phyloP scores from a whole-genome alignment of 2,113 vertebrate genomes.

The Sebastes fasciatus region DNA sequence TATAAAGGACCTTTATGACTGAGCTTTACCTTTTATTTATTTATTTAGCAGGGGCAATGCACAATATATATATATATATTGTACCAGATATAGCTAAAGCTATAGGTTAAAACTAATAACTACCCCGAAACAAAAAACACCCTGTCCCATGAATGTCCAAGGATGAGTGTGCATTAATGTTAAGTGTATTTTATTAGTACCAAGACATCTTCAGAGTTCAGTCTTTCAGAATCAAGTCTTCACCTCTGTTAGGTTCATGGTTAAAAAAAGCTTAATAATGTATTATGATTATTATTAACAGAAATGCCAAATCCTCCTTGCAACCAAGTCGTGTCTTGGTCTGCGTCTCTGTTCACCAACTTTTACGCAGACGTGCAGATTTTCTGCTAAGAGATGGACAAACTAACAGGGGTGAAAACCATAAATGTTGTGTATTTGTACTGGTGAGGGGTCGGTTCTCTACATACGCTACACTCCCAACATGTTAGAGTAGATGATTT shows the following conservation, averaged over 20 bases:
- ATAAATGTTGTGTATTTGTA: background rate
- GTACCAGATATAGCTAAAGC: too few species aligned
- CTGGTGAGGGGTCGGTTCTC: slow-evolving; percentile 82
- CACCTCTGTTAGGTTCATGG: background rate
- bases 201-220: background rate
- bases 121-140: too few species aligned
- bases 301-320: background rate
- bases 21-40: background rate
- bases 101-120: too few species aligned
- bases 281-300: background rate
- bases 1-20: background rate
- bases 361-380: background rate
- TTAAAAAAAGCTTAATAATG: background rate
- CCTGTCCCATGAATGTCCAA: background rate
- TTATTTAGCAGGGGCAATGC: too few species aligned
- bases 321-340: background rate
- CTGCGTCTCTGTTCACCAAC: background rate
- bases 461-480: slow-evolving; percentile 76
- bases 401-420: background rate
- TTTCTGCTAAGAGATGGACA: background rate
- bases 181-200: background rate
- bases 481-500: slow-evolving; percentile 60
- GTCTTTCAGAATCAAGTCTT: background rate
- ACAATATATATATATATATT: too few species aligned
- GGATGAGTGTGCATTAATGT: background rate